Evolutionary conservation across 2,113 vertebrate species (phyloP).

Genomic region (Periophthalmodon schlosseri): DNA sequence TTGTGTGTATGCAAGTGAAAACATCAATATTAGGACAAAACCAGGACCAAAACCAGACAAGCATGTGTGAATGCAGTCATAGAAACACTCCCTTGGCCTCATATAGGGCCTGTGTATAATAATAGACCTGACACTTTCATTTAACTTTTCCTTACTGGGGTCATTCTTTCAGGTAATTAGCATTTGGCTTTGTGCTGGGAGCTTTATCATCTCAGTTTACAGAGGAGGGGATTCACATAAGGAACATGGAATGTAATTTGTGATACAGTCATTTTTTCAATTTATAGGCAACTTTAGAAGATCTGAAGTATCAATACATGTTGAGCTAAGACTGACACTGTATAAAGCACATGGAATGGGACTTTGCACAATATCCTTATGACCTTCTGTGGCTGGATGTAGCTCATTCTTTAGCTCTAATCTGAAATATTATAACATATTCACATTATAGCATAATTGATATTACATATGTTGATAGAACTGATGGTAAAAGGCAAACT

Average conservation of each 20-base stretch:
- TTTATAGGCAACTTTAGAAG: background rate
- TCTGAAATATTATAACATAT: background rate
- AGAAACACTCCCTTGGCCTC: background rate
- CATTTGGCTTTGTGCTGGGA: background rate
- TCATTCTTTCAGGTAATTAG: background rate
- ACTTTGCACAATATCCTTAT: background rate
- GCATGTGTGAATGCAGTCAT: background rate
- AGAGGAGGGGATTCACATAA: background rate
- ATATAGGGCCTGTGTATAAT: too few species aligned
- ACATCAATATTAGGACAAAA: background rate
- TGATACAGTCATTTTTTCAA: background rate
- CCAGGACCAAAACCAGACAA: background rate
- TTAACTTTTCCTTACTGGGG: background rate
- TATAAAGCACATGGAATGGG: background rate
- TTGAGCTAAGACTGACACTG: background rate
- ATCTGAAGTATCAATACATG: too few species aligned
- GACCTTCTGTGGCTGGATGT: background rate
- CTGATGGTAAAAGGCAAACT: background rate
- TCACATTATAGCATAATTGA: background rate
- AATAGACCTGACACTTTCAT: background rate
- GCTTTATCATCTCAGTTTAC: background rate
- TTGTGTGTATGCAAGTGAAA: background rate
- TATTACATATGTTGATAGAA: background rate
- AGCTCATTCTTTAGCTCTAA: too few species aligned
- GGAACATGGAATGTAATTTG: background rate